Percentiles rank a stretch among this genome's conserved stretches.
Evolutionary conservation across 1,140 invertebrate species (phyloP).

Genomic region (Papilio dardanus): DNA sequence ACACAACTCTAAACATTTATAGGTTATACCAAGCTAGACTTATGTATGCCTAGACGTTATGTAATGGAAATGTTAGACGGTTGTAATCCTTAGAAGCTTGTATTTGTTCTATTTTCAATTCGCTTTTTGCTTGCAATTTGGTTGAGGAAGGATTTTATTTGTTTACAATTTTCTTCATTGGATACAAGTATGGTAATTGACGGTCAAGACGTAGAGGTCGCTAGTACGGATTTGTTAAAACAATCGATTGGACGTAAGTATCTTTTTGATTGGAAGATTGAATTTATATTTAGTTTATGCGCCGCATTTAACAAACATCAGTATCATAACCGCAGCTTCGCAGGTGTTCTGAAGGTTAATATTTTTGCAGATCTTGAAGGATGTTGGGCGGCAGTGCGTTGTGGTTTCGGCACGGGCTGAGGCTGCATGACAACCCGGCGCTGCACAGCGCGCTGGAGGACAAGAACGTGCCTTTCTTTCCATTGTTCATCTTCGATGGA

Average conservation of each 20-base stretch:
- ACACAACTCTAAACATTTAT: neutral
- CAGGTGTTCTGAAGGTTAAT: neutral
- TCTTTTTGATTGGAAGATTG: neutral
- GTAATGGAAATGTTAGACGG: neutral
- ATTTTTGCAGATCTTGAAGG: neutral
- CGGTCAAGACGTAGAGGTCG: neutral
- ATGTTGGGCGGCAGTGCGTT: slow-evolving; percentile 81
- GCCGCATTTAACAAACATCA: too few relatives aligned
- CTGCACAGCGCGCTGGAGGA: slow-evolving; percentile 84
- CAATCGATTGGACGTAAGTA: neutral
- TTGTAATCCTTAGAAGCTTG: neutral
- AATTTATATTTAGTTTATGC: neutral
- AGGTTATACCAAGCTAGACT: neutral
- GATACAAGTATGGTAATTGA: neutral
- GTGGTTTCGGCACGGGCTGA: slow-evolving; percentile 89
- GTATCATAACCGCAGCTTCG: neutral
- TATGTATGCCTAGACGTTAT: neutral
- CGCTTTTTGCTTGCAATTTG: neutral
- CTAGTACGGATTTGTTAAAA: neutral
- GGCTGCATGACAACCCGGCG: slow-evolving; percentile 89
- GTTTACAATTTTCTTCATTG: neutral
- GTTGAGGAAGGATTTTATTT: neutral
- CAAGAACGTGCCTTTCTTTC: slow-evolving; percentile 80
- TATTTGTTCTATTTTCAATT: neutral
- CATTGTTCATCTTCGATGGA: slow-evolving; percentile 89